These are phyloP conservation scores for Sphinx pinastri DNA, from an alignment of 2,888 invertebrate genomes.

Conservation along the genomic window DNA sequence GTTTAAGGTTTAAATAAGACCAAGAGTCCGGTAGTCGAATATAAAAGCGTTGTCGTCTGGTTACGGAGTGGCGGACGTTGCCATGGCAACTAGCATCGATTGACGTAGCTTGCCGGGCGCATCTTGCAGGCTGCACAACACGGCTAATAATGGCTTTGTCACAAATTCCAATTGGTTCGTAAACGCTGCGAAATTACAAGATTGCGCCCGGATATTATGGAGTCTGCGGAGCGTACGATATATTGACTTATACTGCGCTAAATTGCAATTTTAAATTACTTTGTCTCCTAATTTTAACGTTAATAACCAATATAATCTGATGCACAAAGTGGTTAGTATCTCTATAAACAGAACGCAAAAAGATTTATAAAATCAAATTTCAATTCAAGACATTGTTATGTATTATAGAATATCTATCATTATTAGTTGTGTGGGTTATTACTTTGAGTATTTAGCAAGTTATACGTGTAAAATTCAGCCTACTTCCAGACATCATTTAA, in stretches of 20 bases:
- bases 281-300: neutral
- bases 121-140: constrained; percentile 75
- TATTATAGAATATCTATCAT: too few species aligned
- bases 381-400: too few species aligned
- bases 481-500: neutral
- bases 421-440: too few species aligned
- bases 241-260: neutral
- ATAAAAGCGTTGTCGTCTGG: constrained; percentile 31
- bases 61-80: constrained; percentile 55
- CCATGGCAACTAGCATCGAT: constrained; percentile 75
- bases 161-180: constrained; percentile 13
- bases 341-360: too few species aligned
- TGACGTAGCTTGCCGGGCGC: constrained; percentile 60
- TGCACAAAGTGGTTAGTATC: too few species aligned
- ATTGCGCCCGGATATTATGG: neutral
- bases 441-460: too few species aligned
- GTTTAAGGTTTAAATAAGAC: constrained; percentile 23
- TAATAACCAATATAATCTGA: too few species aligned
- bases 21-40: constrained; percentile 25
- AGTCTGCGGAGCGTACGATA: neutral
- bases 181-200: neutral
- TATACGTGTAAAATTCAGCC: neutral
- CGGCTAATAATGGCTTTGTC: constrained; percentile 50
- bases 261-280: neutral
- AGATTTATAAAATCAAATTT: too few species aligned